Percentiles rank a stretch among this genome's conserved stretches.
phyloP scores from a whole-genome alignment of 1,140 invertebrate species.

The Condylostylus longicornis region DNA sequence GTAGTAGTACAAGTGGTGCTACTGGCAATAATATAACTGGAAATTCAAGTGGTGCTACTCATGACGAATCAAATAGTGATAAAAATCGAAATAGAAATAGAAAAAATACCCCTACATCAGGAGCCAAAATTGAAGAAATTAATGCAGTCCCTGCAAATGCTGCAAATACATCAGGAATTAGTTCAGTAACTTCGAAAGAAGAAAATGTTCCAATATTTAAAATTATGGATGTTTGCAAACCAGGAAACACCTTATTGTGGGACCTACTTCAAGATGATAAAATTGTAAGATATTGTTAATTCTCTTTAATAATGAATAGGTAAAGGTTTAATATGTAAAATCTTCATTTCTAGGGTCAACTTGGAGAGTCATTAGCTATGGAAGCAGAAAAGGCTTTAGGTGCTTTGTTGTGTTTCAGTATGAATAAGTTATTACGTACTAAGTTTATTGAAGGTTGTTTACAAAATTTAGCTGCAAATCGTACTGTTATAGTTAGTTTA shows the following conservation, averaged over 20 bases:
- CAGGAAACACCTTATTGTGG: slow-evolving; percentile 83
- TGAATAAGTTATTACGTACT: slow-evolving; percentile 71
- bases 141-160: slow-evolving; percentile 20
- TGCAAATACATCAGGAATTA: slow-evolving; percentile 17
- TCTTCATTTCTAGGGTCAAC: slow-evolving; percentile 42
- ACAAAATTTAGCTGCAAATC: slow-evolving; percentile 74
- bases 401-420: slow-evolving; percentile 76
- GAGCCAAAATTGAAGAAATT: slow-evolving; percentile 19
- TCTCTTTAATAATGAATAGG: not conserved
- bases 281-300: slow-evolving; percentile 47
- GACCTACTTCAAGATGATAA: slow-evolving; percentile 85
- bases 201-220: slow-evolving; percentile 38
- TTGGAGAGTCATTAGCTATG: slow-evolving; percentile 72
- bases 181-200: slow-evolving; percentile 12
- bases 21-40: no score
- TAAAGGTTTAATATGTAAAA: slow-evolving; percentile 8
- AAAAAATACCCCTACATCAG: no score
- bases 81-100: no score
- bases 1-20: no score
- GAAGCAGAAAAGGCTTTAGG: slow-evolving; percentile 86
- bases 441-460: slow-evolving; percentile 92
- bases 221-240: slow-evolving; percentile 67
- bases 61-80: no score
- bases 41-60: no score
- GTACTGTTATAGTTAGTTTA: slow-evolving; percentile 77